These are phyloP conservation scores for Pachyramphus minor DNA, from an alignment of 2,113 vertebrate species.

Conservation along the genomic window DNA sequence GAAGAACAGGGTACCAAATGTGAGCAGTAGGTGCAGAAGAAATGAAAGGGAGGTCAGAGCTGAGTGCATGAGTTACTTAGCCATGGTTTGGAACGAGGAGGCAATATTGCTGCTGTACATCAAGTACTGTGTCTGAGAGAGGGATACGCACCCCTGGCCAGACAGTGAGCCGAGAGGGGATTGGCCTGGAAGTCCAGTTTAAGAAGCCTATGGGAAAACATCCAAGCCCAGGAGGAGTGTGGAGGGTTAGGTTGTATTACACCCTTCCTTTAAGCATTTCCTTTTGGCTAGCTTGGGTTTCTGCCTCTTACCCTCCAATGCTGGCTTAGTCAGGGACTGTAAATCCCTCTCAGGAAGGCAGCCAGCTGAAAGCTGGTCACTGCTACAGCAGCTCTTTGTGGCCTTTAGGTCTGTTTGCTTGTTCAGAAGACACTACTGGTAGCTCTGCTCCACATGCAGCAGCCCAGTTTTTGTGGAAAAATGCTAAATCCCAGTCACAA, in stretches of 20 bases:
- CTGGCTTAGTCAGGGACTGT: not conserved
- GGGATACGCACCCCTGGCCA: not conserved
- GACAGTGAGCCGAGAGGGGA: accelerated
- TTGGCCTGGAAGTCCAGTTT: not conserved
- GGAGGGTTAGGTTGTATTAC: not conserved
- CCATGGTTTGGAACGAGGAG: not conserved
- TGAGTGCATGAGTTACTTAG: not conserved
- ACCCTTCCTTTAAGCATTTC: conserved; percentile 14
- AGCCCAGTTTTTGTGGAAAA: not conserved
- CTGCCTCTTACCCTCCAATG: not conserved
- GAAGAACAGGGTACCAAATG: not conserved
- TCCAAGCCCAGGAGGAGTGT: not conserved
- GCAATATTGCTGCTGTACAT: accelerated
- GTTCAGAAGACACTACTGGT: not conserved
- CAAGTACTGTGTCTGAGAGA: not conserved
- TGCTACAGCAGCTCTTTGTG: not conserved
- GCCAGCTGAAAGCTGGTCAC: conserved; percentile 11
- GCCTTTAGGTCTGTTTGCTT: not conserved
- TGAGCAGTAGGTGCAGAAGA: not conserved
- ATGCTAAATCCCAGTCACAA: not conserved
- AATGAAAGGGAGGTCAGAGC: not conserved
- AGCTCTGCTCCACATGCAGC: accelerated
- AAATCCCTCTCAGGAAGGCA: conserved; percentile 1
- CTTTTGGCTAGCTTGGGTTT: not conserved
- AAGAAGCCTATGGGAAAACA: not conserved